Base-by-base conservation (phyloP, 2,888 invertebrate genomes). In the Eristalis tenax region DNA sequence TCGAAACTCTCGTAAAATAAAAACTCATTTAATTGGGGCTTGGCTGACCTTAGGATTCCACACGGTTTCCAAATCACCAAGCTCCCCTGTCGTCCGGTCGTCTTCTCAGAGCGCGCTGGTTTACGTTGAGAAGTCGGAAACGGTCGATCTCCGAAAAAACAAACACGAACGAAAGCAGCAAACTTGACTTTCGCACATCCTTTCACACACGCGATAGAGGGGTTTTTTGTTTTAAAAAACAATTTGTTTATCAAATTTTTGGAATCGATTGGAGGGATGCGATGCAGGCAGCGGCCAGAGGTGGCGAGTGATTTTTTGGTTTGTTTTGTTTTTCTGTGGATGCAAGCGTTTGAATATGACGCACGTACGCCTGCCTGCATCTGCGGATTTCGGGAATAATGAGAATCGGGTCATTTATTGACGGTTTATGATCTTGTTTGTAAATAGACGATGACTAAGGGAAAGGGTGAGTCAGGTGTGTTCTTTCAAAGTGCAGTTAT, bases 41-140 rank as follows among this genome's bases (percentile, higher is more conserved):
- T 23, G 26, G 18, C 66, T 76, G 76, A 77, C 76, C 76, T 77
- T 69, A 59, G 63, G 59, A 57, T 38, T 70, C 50, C 50, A 50
- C 50, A 50, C 50, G 50, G n/a, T 50, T 50, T 50, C 18, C 6
- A 50, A 50, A 50, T 50, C 18, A 8, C 50, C 50, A 18, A 8
- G 2, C 18, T n/a, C 50, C 18, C 50, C 18, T 4, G 18, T 5
- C 18, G 18, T 18, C 18, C 6, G 43, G n/a, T 1, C 15, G 40
- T 3, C 5, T 18, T 3, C 5, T 4, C 43, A 32, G 6, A 32
- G 32, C 43, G 43, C 43, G 15, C 15, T 4, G 15, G 43, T 43
- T 43, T 43, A 43, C 15, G 40, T 43, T 43, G 43, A n/a, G 18
- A 43, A 5, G 43, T 43, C 50, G 18, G 18, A 50, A 50, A 6